Evolutionary conservation across 2,113 vertebrate genomes (phyloP), one percentile per base, ranked within the genome.

Genomic region (Tupaia tana): DNA sequence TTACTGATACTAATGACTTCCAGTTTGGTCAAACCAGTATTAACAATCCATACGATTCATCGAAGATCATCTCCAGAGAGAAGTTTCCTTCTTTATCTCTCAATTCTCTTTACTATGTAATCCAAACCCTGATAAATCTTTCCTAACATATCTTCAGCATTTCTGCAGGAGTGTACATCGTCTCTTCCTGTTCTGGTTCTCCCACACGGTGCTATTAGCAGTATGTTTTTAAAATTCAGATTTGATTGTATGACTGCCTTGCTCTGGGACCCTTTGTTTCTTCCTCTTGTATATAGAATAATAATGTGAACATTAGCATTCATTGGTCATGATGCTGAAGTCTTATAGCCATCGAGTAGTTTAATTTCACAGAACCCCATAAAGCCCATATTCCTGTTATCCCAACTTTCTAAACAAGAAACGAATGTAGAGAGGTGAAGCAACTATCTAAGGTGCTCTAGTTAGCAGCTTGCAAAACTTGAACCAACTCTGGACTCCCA

Each of bases 281-380:
- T 90, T 31, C 34, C 22, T 27, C 20, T 90, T 80, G 67, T 16
- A 59, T 94, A 69, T 89, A 70, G 54, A 59, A 71, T 66, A 86
- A 12, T 73, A 67, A 77, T 83, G 25, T 69, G 15, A 95, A 78
- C 29, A 73, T 29, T 86, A 24, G 58, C 11, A 52, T 89, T 93
- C 80, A 86, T 67, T 85, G 52, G 89, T 91, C 59, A 95, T 7
- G 43, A 25, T 79, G 78, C 58, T 92, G 6, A 56, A 13, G 63
- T 94, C 91, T 86, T 81, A 86, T 80, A 59, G 52, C 61, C 10
- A n/a, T 83, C 25, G 75, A 24, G 31, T 95, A 77, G 70, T 94
- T 89, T 89, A 69, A 61, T 92, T 93, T 93, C 84, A 66, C 56
- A 61, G 54, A 58, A 56, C n/a, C 3, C 14, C 61, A 7, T 86